Evolutionary conservation across 1,140 invertebrate species (phyloP), one percentile per base, ranked within the genome.

Genomic region (Piezodorus guildinii): DNA sequence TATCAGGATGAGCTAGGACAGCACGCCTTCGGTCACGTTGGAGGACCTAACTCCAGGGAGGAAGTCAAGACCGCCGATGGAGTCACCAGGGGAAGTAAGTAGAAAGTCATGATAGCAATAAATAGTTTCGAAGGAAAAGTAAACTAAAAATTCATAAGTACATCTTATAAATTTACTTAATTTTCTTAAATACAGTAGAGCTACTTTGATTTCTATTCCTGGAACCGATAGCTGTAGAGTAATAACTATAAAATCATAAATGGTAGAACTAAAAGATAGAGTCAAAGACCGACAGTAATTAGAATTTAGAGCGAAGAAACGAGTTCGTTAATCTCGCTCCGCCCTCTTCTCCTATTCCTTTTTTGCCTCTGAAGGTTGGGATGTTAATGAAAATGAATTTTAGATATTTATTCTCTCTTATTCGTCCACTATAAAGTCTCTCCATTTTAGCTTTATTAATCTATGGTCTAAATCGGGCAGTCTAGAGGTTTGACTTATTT

Each of bases 1-100:
- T 77, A 79, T 39, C 83, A 85, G 72, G 82, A 85, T 69, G 80
- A 78, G 2, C 72, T 81, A 39, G 84, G 83, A 1, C 80, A 81
- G 67, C 79, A 62, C 60, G 79, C 70, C 44, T 87, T 85, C 68
- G 84, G 83, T 6, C 80, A 81, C 69, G 74, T 74, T 43, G 74
- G 74, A 0, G 77, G 75, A 9, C 69, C 69, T 3, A 78, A 77
- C 0, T 73, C 78, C 15, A 77, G 79, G 63, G 74, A 75, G 9
- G 80, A 80, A 64, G 66, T 74, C 30, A 71, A 75, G 49, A 74
- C 80, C 14, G 74, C 80, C 58, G 83, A 86, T 71, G 85, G 85
- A 8, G 78, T 82, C 30, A 85, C 83, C 8, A 79, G 79, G 30
- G 85, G 85, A 34, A 80, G 80, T 46, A 58, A 60, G 30, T 43